These are phyloP conservation scores for Deroplatys truncata DNA, from an alignment of 2,888 invertebrate species.

Conservation along the genomic window DNA sequence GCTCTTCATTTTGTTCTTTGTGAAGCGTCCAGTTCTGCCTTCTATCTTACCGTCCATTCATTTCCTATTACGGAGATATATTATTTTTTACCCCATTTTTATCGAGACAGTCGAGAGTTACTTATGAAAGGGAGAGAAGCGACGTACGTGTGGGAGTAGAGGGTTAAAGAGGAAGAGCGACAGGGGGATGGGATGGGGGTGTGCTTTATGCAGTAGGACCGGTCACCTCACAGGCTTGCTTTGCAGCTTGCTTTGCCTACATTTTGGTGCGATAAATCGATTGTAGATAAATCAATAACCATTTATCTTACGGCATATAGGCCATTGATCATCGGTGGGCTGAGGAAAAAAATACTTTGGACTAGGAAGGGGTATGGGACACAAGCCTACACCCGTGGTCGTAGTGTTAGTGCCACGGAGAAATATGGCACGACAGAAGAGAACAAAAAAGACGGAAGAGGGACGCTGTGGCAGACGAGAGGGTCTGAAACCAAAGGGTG, in stretches of 20 bases:
- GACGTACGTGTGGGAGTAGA: background rate
- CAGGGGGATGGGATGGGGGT: background rate
- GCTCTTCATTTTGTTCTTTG: background rate
- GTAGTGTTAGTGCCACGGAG: conserved; percentile 18
- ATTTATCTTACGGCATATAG: conserved; percentile 18
- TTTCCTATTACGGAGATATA: conserved; percentile 11
- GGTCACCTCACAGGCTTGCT: conserved; percentile 14
- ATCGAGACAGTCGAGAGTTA: conserved; percentile 11
- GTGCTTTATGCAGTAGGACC: conserved; percentile 1
- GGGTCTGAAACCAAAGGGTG: background rate
- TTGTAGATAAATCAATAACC: conserved; percentile 21
- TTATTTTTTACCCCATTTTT: conserved; percentile 9
- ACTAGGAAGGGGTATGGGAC: background rate
- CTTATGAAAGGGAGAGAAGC: conserved; percentile 3
- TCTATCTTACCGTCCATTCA: conserved; percentile 10
- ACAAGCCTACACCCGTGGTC: background rate
- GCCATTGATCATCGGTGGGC: conserved; percentile 12
- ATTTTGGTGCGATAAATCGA: conserved; percentile 17
- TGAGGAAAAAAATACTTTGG: background rate
- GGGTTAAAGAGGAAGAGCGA: background rate
- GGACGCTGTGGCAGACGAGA: background rate
- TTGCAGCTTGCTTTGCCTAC: conserved; percentile 5
- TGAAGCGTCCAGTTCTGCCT: background rate
- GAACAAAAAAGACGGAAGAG: background rate
- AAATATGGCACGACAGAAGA: conserved; percentile 18